phyloP scores from a whole-genome alignment of 2,113 vertebrate species.

The Azemiops feae region DNA sequence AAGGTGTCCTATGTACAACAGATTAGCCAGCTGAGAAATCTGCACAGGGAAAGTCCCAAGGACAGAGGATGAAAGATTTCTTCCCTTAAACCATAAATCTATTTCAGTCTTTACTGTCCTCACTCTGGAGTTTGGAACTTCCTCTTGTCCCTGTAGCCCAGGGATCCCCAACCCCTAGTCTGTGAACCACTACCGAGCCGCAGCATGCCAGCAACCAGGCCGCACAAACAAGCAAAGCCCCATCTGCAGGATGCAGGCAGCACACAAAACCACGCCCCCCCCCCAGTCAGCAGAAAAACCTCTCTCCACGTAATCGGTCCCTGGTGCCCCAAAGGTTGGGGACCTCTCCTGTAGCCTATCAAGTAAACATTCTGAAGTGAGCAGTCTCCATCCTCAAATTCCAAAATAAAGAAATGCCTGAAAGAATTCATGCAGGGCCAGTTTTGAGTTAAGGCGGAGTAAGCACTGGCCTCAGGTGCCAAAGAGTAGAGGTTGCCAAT shows the following conservation, averaged over 20 bases:
- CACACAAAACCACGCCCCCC: too few species aligned
- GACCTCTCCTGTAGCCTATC: background rate
- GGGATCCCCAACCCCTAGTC: too few species aligned
- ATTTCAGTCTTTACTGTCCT: background rate
- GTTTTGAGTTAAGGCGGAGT: background rate
- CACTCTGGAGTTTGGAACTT: background rate
- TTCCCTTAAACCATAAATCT: background rate
- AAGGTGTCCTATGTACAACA: background rate
- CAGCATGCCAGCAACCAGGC: too few species aligned
- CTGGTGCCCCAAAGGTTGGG: too few species aligned
- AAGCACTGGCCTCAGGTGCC: too few species aligned
- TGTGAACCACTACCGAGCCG: too few species aligned
- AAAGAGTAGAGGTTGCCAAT: too few species aligned
- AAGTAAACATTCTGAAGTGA: background rate
- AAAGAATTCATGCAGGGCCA: background rate
- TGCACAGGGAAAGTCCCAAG: background rate
- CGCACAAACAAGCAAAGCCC: too few species aligned
- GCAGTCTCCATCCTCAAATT: background rate
- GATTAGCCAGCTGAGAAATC: background rate
- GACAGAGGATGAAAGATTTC: background rate
- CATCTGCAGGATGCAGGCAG: too few species aligned
- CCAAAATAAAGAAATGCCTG: background rate
- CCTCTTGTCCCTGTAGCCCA: background rate
- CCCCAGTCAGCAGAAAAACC: too few species aligned
- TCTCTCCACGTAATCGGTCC: too few species aligned